phyloP scores from a whole-genome alignment of 2,113 vertebrate species.

The Pimephales promelas region DNA sequence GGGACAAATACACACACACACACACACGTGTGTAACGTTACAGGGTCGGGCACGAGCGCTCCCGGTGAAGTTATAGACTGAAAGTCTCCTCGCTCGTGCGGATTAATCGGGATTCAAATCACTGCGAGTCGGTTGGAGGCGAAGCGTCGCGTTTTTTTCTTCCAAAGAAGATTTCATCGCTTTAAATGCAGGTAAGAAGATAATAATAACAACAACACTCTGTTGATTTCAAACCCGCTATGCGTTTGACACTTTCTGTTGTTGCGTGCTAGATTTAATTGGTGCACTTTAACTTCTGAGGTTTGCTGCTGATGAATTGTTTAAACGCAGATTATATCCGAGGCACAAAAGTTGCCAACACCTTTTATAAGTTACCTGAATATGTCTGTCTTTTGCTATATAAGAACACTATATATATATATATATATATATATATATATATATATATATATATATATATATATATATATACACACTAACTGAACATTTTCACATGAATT shows the following conservation, averaged over 20 bases:
- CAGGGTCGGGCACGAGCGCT: background rate
- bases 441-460: too few relatives aligned
- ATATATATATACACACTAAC: too few relatives aligned
- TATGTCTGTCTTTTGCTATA: background rate
- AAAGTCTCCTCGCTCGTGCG: constrained; percentile 6
- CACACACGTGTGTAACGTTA: background rate
- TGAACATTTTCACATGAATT: too few relatives aligned
- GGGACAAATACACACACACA: too few relatives aligned
- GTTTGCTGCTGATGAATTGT: background rate
- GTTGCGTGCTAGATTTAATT: background rate
- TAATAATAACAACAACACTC: too few relatives aligned
- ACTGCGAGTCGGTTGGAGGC: background rate
- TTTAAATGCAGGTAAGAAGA: constrained; percentile 15
- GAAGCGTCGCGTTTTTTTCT: background rate
- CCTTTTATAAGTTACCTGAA: background rate
- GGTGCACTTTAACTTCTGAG: background rate
- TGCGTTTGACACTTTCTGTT: background rate
- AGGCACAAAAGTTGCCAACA: background rate
- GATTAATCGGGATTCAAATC: constrained; percentile 28
- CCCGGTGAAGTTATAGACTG: constrained; percentile 22
- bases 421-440: too few relatives aligned
- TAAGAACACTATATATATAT: too few relatives aligned
- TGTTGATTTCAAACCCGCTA: background rate
- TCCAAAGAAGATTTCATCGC: background rate
- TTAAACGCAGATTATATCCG: background rate